Evolutionary conservation across 2,797 vertebrate species (phyloP), one percentile per base, ranked within the genome.

Genomic region (Okamejei kenojei): DNA sequence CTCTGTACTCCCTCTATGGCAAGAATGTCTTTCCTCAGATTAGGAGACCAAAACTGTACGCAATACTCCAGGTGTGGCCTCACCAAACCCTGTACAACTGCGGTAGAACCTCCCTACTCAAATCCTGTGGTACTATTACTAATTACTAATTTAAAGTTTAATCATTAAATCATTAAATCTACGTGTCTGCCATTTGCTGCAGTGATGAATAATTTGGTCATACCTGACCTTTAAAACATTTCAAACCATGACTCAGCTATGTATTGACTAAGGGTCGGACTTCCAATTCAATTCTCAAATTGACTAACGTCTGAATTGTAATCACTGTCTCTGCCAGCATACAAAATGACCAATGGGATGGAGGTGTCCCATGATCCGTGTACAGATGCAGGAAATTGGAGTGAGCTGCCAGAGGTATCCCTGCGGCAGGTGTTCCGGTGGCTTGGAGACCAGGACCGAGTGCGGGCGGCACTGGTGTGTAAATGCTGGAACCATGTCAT

Each of bases 371-470:
- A 92, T 17, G 32, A 54, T 54, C 90, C 74, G 35, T 54, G 23
- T 29, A 45, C 68, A 54, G 90, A 92, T 17, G 38, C 19, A 15
- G 71, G 90, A 17, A 92, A 80, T 94, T 97, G 96, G 97, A 95
- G 94, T 79, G 23, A 88, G 65, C 94, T 97, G 93, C 96, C 96
- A 0, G 94, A 96, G 38, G 94, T 97, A 79, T 97, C 96, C 88
- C 94, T 97, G 93, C 94, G 84, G 6, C 95, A 80, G 3, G 88
- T 97, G 26, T 97, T 97, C 94, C 94, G 93, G 45, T 96, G 95
- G 95, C 95, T 97, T 61, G 93, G 94, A 0, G 95, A 97, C 93
- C 93, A 76, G 58, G 95, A 96, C 93, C 95, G 96, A 93, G 94
- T 94, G 81, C 94, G 19, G 13, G 96, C 96, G 1, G 95, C 95